Evolutionary conservation across 2,888 invertebrate genomes (phyloP).

Genomic region (Trichacis sp.): DNA sequence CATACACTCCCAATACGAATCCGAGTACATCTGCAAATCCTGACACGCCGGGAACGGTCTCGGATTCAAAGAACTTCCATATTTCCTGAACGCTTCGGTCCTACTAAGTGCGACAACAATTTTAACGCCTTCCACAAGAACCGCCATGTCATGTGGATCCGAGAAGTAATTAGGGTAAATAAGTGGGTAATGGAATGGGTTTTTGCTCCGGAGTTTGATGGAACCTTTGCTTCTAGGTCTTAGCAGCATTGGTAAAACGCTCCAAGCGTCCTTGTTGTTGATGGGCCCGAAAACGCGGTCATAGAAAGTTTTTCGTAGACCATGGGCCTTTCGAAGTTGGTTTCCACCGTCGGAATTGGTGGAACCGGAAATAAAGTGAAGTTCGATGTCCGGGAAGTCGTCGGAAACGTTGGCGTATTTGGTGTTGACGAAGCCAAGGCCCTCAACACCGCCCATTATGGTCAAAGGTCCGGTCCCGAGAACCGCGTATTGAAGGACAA

Average conservation of each 20-base stretch:
- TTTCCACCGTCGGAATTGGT: slow-evolving; percentile 88
- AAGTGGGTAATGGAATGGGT: slow-evolving; percentile 89
- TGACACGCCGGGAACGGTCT: slow-evolving; percentile 83
- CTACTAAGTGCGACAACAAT: slow-evolving; percentile 84
- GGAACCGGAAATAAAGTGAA: slow-evolving; percentile 89
- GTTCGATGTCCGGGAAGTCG: slow-evolving; percentile 91
- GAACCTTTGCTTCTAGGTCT: slow-evolving; percentile 87
- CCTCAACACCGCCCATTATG: slow-evolving; percentile 90
- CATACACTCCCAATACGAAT: slow-evolving; percentile 90
- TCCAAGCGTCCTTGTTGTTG: slow-evolving; percentile 84
- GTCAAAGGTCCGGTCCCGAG: slow-evolving; percentile 87
- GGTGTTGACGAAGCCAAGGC: slow-evolving; percentile 89
- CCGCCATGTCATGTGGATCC: slow-evolving; percentile 83
- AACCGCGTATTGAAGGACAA: slow-evolving; percentile 86
- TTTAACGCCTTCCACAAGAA: slow-evolving; percentile 87
- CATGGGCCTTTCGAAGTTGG: slow-evolving; percentile 84
- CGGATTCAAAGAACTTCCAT: slow-evolving; percentile 79
- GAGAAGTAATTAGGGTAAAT: slow-evolving; percentile 93
- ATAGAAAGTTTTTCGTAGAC: slow-evolving; percentile 81
- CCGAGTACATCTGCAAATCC: slow-evolving; percentile 77
- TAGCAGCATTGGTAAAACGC: slow-evolving; percentile 85
- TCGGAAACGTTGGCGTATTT: slow-evolving; percentile 83
- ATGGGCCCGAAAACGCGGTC: slow-evolving; percentile 81
- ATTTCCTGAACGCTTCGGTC: slow-evolving; percentile 81
- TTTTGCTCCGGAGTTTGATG: slow-evolving; percentile 83